Percentiles rank a stretch among this genome's conserved stretches.
phyloP scores from a whole-genome alignment of 2,888 invertebrate genomes.

The Oegoconia quadripuncta region DNA sequence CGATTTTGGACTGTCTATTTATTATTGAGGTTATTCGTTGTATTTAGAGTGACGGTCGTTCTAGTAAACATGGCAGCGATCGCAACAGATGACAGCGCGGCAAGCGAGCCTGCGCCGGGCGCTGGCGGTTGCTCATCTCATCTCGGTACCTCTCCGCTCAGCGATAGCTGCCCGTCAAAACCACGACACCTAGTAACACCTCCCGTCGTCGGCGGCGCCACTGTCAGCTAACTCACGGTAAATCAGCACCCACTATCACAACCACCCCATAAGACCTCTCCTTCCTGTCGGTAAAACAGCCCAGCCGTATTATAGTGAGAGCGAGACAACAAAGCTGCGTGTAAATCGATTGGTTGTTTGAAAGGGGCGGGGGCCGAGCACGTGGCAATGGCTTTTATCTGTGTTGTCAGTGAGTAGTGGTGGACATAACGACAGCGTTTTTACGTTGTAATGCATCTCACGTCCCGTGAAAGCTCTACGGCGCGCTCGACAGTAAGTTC shows the following conservation, averaged over 20 bases:
- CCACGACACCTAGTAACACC: background rate
- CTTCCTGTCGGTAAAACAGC: conserved; percentile 64
- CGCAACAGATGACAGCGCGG: conserved; percentile 75
- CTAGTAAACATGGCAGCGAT: conserved; percentile 76
- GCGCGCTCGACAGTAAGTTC: conserved; percentile 39
- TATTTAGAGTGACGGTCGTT: conserved; percentile 66
- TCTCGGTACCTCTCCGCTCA: conserved; percentile 36
- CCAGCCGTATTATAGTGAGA: conserved; percentile 30
- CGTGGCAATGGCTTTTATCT: conserved; percentile 59
- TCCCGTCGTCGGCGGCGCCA: conserved; percentile 52
- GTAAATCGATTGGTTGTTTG: conserved; percentile 69
- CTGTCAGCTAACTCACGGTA: conserved; percentile 35
- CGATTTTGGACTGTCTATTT: conserved; percentile 43
- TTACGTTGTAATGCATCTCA: conserved; percentile 48
- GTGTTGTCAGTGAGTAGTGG: conserved; percentile 29
- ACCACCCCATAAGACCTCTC: conserved; percentile 40
- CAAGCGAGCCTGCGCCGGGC: conserved; percentile 69
- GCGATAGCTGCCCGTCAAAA: conserved; percentile 1
- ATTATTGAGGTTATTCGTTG: conserved; percentile 73
- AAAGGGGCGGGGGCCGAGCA: conserved; percentile 71
- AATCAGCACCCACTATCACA: conserved; percentile 22
- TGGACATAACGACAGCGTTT: conserved; percentile 37
- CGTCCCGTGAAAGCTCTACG: conserved; percentile 40
- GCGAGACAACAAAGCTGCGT: conserved; percentile 50
- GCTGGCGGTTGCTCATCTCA: conserved; percentile 57